These are phyloP conservation scores for Vicugna pacos DNA, from an alignment of 2,113 vertebrate genomes.

Conservation along the genomic window DNA sequence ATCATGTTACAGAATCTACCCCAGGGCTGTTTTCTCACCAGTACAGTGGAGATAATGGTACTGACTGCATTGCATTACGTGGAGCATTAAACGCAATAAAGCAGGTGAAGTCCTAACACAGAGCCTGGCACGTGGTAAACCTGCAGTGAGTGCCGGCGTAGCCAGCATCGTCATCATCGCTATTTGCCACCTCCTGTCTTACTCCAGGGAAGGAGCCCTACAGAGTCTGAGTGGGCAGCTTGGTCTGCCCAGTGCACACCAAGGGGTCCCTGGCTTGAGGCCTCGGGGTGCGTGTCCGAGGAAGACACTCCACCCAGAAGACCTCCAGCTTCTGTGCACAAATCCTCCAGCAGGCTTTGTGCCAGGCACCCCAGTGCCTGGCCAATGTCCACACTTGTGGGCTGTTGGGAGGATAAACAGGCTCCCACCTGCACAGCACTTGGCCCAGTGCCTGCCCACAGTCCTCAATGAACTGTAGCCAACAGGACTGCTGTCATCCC, in stretches of 20 bases:
- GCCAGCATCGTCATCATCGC: accelerated
- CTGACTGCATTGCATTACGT: not conserved
- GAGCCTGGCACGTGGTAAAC: not conserved
- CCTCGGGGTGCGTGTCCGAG: accelerated
- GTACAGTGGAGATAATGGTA: not conserved
- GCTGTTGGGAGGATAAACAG: too few species aligned
- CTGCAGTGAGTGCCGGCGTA: accelerated
- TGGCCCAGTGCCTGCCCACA: not conserved
- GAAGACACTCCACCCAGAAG: not conserved
- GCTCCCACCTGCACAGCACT: not conserved
- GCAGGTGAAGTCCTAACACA: too few species aligned
- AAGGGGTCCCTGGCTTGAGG: not conserved
- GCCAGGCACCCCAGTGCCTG: accelerated
- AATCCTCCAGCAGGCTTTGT: accelerated
- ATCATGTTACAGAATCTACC: not conserved
- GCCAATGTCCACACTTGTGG: accelerated
- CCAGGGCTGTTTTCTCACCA: not conserved
- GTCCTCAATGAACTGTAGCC: not conserved
- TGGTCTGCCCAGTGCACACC: not conserved
- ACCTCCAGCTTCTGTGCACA: accelerated
- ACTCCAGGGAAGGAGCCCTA: not conserved
- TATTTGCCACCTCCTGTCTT: not conserved
- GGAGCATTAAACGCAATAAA: not conserved
- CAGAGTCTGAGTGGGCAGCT: not conserved
- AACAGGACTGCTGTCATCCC: accelerated